Conservation (phyloP, 1,140 invertebrate species). For the Diachasmimorpha longicaudata region DNA sequence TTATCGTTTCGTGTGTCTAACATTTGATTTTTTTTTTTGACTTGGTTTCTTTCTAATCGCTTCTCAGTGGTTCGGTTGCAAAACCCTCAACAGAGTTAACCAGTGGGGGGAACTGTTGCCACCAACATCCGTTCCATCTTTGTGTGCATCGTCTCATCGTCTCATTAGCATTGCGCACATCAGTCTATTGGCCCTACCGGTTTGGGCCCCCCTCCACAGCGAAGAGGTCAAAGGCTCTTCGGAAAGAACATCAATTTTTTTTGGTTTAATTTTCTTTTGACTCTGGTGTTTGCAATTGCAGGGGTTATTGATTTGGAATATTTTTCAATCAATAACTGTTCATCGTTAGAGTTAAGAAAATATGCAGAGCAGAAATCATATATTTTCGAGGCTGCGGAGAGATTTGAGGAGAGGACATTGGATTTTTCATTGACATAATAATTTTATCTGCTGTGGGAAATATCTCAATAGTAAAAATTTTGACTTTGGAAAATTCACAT, state of each 20-base stretch:
- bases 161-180: constrained; percentile 55
- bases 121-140: background rate
- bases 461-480: too few relatives aligned
- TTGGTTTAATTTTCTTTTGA: constrained; percentile 39
- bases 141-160: constrained; percentile 14
- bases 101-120: constrained; percentile 4
- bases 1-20: background rate
- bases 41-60: background rate
- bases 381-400: background rate
- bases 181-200: constrained; percentile 61
- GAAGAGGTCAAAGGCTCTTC: constrained; percentile 65
- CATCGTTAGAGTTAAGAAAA: background rate
- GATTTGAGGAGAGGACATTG: background rate
- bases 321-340: background rate
- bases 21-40: background rate
- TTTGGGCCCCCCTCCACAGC: constrained; percentile 59
- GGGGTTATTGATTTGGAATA: background rate
- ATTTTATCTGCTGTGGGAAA: too few relatives aligned
- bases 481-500: too few relatives aligned
- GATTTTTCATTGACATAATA: too few relatives aligned
- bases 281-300: constrained; percentile 39
- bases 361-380: too few relatives aligned
- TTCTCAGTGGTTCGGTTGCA: background rate
- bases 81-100: background rate
- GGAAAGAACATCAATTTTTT: constrained; percentile 65